A percentile compares a stretch with the other conserved stretches of the same genome.
phyloP scores from a whole-genome alignment of 2,113 vertebrate genomes.

The Sphyrna mokarran region DNA sequence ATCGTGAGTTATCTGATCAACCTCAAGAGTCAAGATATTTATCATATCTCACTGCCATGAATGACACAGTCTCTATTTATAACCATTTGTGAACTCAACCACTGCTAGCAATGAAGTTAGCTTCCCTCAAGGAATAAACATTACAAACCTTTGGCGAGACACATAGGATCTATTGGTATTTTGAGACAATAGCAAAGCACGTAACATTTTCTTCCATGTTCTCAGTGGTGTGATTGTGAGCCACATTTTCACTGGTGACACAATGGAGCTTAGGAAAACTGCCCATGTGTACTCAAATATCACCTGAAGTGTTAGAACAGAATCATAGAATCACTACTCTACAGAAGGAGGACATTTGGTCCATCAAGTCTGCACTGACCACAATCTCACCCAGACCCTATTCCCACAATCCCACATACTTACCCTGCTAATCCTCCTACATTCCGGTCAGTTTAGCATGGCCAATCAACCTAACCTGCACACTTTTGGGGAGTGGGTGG shows the following conservation, averaged over 20 bases:
- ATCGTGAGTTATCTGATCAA: slow-evolving; percentile 33
- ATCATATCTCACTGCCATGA: slow-evolving; percentile 35
- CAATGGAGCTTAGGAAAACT: neutral
- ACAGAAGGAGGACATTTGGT: no score
- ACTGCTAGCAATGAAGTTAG: slow-evolving; percentile 20
- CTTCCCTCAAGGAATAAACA: slow-evolving; percentile 4
- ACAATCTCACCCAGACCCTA: no score
- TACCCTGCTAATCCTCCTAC: no score
- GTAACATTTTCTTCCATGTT: neutral
- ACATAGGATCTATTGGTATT: neutral
- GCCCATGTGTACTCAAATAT: neutral
- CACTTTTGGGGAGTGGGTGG: no score
- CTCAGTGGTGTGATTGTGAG: neutral
- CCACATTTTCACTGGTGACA: neutral
- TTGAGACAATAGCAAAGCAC: neutral
- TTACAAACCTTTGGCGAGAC: neutral
- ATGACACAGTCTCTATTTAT: slow-evolving; percentile 35
- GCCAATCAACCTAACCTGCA: no score
- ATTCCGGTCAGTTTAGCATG: no score
- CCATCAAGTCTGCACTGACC: no score
- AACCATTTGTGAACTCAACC: slow-evolving; percentile 35
- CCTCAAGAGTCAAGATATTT: slow-evolving; percentile 36
- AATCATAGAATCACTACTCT: no score
- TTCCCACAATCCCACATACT: no score
- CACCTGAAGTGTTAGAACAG: no score